Base-by-base conservation (phyloP, 1,140 invertebrate species). In the Polyergus mexicanus region DNA sequence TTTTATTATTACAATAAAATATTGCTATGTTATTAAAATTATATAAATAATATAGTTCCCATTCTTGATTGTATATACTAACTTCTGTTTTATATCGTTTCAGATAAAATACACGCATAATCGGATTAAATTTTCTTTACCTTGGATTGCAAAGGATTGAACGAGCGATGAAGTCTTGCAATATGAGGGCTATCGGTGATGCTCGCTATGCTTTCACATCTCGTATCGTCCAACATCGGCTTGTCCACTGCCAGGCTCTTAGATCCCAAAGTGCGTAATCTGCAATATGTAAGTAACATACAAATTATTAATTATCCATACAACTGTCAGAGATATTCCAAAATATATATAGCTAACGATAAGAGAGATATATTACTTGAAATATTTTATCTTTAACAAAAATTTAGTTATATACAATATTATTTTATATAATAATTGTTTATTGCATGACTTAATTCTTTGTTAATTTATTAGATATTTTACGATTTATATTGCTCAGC, bases 181-280 rank as follows among this genome's bases (percentile, higher is more conserved):
- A 81, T 85, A 0, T 85, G 63, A 65, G 76, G 32, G 7, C 54
- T 85, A 6, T 68, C 54, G 10, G 22, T 72, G 10, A 56, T 44
- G 25, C 54, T 58, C 22, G 63, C 62, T 69, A 16, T 51, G 13
- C 44, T 85, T 78, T 78, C 62, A 78, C 54, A 69, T 62, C 51
- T 85, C 10, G 11, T 62, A 10, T 85, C 65, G 16, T 47, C 65
- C 22, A 25, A 65, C 13, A 51, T 78, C n/a, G 28, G 41, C 7
- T 78, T 77, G 44, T 66, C 58, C 35, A 28, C 19, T 5, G 75
- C 19, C 0, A 75, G n/a, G 44, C 38, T 72, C 11, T 81, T 6
- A 25, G 56, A 75, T 62, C 84, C 84, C n/a, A 88, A n/a, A 65
- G 84, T 85, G 22, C 75, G 81, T 81, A 86, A 56, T 58, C 85